phyloP scores from a whole-genome alignment of 2,797 vertebrate species.

The Lepilemur septentrionalis region DNA sequence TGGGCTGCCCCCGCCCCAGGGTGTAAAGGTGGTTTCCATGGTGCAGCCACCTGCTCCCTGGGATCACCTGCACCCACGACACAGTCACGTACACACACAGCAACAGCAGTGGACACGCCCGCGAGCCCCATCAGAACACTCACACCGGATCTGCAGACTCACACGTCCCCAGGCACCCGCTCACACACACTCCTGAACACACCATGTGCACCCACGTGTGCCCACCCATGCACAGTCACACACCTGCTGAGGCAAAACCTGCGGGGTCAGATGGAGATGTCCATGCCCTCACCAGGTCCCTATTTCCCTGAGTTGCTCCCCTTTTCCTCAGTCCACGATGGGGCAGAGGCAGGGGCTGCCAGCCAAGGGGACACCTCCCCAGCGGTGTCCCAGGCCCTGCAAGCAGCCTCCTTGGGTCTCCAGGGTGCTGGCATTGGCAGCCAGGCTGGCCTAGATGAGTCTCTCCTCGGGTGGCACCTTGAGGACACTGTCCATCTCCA shows the following conservation, averaged over 20 bases:
- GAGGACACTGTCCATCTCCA: constrained; percentile 98
- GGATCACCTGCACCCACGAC: neutral
- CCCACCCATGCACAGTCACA: neutral
- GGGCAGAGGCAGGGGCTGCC: neutral
- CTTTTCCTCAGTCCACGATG: constrained; percentile 72
- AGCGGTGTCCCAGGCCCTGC: neutral
- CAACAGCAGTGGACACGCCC: neutral
- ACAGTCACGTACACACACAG: neutral
- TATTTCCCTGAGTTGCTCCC: constrained; percentile 84
- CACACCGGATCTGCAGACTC: neutral
- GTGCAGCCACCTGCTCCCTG: neutral
- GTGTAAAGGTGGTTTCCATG: neutral
- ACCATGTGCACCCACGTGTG: neutral
- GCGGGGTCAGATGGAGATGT: neutral
- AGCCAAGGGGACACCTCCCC: neutral
- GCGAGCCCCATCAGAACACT: neutral
- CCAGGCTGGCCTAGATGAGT: constrained; percentile 88
- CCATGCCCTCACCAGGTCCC: neutral
- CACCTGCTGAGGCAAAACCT: neutral
- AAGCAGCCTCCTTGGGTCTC: neutral
- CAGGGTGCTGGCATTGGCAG: neutral
- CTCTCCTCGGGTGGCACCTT: constrained; percentile 98
- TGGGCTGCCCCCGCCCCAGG: neutral
- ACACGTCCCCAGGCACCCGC: neutral
- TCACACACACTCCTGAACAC: neutral